These are phyloP conservation scores for Dasyornis broadbenti DNA, from an alignment of 2,113 vertebrate genomes.

Conservation along the genomic window DNA sequence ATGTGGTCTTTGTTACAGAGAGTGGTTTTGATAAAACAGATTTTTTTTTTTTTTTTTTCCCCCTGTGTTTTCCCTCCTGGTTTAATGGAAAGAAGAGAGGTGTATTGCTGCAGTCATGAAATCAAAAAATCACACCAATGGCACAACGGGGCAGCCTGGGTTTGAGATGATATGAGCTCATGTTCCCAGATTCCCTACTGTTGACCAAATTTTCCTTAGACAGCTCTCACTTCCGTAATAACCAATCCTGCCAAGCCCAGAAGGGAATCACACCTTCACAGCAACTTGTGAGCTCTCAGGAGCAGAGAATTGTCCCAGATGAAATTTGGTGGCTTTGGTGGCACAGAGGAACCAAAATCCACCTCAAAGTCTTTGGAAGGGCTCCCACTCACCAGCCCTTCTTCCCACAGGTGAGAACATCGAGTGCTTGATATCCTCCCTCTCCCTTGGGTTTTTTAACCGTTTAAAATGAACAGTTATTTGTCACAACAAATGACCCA, in stretches of 20 bases:
- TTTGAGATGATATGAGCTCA: background rate
- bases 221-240: background rate
- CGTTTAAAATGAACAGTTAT: background rate
- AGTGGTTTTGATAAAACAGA: background rate
- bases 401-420: background rate
- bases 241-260: background rate
- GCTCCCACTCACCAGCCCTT: background rate
- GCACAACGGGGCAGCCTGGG: background rate
- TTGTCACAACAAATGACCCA: background rate
- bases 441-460: background rate
- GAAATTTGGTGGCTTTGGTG: background rate
- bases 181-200: rapidly evolving
- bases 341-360: background rate
- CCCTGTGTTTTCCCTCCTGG: background rate
- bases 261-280: background rate
- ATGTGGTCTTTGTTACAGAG: background rate
- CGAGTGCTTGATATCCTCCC: background rate
- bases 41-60: background rate
- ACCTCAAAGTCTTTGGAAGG: background rate
- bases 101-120: background rate
- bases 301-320: background rate
- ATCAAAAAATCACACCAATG: background rate
- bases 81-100: background rate
- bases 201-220: background rate
- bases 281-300: background rate